Evolutionary conservation across 1,140 invertebrate genomes (phyloP), one percentile per base, ranked within the genome.

Genomic region (Oedothorax gibbosus): DNA sequence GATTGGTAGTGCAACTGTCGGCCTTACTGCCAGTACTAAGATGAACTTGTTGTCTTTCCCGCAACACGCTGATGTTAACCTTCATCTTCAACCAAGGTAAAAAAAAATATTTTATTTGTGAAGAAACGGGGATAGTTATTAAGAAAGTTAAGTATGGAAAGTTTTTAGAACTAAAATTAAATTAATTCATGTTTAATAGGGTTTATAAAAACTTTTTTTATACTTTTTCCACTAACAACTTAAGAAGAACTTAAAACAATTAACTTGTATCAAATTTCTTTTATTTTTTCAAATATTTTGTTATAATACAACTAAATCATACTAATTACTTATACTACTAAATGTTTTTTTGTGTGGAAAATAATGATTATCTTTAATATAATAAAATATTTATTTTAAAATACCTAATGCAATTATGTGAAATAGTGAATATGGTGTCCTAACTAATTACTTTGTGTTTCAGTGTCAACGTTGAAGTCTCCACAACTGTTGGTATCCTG

Each of bases 1-100:
- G 0, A 92, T 94, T 87, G 96, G 95, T 50, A 93, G 94, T 0
- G 92, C 93, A 20, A 94, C 93, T 0, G 90, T 94, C 20, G 94
- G 94, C 71, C 69, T 96, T 0, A 93, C 95, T 57, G 91, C 94
- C 11, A 91, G 91, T 35, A 93, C 94, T 20, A 94, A 93, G 85
- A 86, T 96, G 18, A 95, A 97, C 88, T 85, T 95, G 9, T 68
- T 94, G 1, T 88, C 91, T 7, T 91, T 92, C 64, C 93, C 93
- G 2, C 89, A 92, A 15, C 92, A 92, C 75, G 90, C 92, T 0
- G 92, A 93, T 64, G 87, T 95, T 10, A 91, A 92, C 86, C 95
- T 12, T 93, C 93, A 72, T 68, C 95, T 90, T 68, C 85, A 88
- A 57, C 88, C 88, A 15, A 87, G 85, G 88, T 88, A 78, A 86